Conservation (phyloP, 2,888 invertebrate species). For the Drosophila merina region DNA sequence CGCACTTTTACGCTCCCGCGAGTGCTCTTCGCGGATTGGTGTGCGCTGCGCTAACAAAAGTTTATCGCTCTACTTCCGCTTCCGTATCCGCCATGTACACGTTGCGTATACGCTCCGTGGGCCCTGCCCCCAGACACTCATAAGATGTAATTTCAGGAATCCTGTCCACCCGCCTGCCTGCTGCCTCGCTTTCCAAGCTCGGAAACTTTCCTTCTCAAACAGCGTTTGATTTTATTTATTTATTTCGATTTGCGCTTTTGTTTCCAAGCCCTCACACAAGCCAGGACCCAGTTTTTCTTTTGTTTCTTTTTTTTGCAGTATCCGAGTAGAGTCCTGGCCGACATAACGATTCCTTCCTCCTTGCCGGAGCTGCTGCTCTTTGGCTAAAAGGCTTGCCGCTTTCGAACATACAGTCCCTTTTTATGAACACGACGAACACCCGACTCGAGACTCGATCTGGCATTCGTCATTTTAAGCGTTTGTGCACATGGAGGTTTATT, state of each 20-base stretch:
- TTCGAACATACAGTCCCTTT: conserved; percentile 15
- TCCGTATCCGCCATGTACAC: conserved; percentile 62
- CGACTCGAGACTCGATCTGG: conserved; percentile 2
- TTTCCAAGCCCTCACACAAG: conserved; percentile 12
- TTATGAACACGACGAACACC: neutral
- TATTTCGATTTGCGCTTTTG: conserved; percentile 71
- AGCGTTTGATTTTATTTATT: conserved; percentile 77
- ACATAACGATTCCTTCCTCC: conserved; percentile 70
- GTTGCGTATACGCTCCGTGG: conserved; percentile 42
- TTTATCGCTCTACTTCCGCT: conserved; percentile 79
- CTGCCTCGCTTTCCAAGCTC: conserved; percentile 50
- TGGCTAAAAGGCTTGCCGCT: conserved; percentile 1
- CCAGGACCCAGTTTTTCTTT: conserved; percentile 18
- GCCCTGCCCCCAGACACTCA: conserved; percentile 72
- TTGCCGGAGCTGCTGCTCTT: conserved; percentile 13
- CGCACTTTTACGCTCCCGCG: conserved; percentile 73
- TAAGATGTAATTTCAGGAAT: conserved; percentile 73
- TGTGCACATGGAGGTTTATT: conserved; percentile 2
- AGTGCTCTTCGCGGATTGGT: conserved; percentile 63
- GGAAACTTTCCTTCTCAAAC: conserved; percentile 67
- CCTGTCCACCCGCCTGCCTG: conserved; percentile 10
- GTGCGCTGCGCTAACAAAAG: conserved; percentile 68
- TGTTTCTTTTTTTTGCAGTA: conserved; percentile 6
- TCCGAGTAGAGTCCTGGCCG: conserved; percentile 43
- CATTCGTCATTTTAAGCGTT: conserved; percentile 2